phyloP scores from a whole-genome alignment of 2,797 vertebrate genomes.

The Phoebastria nigripes region DNA sequence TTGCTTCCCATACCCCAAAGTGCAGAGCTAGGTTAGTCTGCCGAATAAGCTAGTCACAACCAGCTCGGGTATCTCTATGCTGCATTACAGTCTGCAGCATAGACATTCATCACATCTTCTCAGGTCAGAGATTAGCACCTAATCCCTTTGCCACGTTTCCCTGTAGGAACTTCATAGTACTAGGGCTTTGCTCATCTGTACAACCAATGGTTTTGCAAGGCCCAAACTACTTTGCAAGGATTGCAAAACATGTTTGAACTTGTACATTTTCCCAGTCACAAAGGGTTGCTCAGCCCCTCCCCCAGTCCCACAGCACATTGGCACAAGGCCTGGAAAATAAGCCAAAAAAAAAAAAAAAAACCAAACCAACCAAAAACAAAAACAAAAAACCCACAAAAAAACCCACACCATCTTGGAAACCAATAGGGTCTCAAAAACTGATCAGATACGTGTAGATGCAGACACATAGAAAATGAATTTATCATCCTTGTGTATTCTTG shows the following conservation, averaged over 20 bases:
- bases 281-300: not conserved
- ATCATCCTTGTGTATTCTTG: not conserved
- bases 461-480: not conserved
- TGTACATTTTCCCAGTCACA: not conserved
- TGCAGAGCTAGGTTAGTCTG: not conserved
- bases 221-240: not conserved
- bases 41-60: not conserved
- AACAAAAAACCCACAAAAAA: not conserved
- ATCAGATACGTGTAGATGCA: rapidly evolving
- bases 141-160: not conserved
- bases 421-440: not conserved
- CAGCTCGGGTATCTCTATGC: not conserved
- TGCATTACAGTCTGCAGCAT: not conserved
- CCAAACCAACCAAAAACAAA: no score
- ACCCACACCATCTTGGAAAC: not conserved
- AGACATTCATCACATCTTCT: not conserved
- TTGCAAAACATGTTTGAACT: not conserved
- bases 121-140: not conserved
- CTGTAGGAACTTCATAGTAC: not conserved
- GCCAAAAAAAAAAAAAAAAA: not conserved
- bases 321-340: not conserved
- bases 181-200: not conserved
- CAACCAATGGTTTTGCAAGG: not conserved
- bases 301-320: not conserved
- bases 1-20: not conserved